phyloP scores from a whole-genome alignment of 2,113 vertebrate genomes.

The Indri indri region DNA sequence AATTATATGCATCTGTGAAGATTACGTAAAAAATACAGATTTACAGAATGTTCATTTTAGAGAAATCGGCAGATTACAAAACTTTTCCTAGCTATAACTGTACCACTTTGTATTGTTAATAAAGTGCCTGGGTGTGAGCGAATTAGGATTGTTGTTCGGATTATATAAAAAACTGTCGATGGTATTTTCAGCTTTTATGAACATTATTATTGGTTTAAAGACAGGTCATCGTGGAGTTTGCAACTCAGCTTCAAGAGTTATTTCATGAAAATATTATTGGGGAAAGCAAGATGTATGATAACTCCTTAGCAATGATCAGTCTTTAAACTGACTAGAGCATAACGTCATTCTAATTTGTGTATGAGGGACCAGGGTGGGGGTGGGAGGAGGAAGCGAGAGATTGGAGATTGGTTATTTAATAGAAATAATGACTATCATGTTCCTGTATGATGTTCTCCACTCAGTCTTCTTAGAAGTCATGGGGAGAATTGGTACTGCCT shows the following conservation, averaged over 20 bases:
- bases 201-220: conserved; percentile 36
- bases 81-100: neutral
- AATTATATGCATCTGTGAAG: neutral
- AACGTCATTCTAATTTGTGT: neutral
- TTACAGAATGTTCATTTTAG: neutral
- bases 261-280: conserved; percentile 32
- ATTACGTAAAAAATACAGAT: neutral
- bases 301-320: neutral
- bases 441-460: neutral
- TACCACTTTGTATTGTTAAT: neutral
- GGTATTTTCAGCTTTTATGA: conserved; percentile 24
- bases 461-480: neutral
- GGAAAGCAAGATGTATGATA: neutral
- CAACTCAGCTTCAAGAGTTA: conserved; percentile 4
- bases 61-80: neutral
- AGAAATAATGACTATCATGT: neutral
- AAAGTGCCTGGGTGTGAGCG: neutral
- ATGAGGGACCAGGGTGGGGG: too few species aligned
- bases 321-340: neutral
- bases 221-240: neutral
- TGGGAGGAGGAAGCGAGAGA: neutral
- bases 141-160: conserved; percentile 12
- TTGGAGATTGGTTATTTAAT: neutral
- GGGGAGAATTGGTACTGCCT: neutral
- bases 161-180: neutral